Evolutionary conservation across 2,797 vertebrate genomes (phyloP).

Genomic region (Amblyraja radiata): DNA sequence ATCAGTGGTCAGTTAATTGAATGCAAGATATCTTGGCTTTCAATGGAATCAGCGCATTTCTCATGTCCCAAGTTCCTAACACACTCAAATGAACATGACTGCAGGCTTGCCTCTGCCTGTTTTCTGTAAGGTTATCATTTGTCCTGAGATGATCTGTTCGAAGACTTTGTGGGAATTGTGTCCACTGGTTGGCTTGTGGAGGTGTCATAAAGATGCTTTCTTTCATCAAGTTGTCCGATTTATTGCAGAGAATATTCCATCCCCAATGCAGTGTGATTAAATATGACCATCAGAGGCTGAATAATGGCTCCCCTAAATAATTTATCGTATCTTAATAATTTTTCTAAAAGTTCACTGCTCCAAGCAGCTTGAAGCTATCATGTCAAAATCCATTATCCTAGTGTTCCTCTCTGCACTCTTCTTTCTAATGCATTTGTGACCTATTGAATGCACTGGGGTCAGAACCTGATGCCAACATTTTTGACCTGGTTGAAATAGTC

Average conservation of each 20-base stretch:
- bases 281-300: background rate
- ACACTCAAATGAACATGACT: background rate
- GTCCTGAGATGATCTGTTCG: background rate
- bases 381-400: background rate
- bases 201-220: background rate
- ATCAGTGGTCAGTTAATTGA: background rate
- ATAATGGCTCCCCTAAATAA: background rate
- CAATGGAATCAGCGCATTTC: background rate
- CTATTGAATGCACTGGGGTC: background rate
- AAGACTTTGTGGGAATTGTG: background rate
- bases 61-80: background rate
- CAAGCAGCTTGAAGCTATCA: background rate
- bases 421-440: background rate
- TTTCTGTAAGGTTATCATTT: background rate
- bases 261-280: background rate
- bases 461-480: background rate
- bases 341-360: background rate
- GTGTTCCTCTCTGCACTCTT: background rate
- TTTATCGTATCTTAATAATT: slow-evolving; percentile 8
- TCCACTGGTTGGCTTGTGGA: background rate
- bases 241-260: background rate
- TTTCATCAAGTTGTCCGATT: background rate
- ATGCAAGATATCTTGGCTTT: background rate
- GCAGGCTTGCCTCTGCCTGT: background rate
- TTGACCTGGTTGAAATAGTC: background rate